Conservation (phyloP, 2,797 vertebrate genomes). For the Chromobotia macracanthus region DNA sequence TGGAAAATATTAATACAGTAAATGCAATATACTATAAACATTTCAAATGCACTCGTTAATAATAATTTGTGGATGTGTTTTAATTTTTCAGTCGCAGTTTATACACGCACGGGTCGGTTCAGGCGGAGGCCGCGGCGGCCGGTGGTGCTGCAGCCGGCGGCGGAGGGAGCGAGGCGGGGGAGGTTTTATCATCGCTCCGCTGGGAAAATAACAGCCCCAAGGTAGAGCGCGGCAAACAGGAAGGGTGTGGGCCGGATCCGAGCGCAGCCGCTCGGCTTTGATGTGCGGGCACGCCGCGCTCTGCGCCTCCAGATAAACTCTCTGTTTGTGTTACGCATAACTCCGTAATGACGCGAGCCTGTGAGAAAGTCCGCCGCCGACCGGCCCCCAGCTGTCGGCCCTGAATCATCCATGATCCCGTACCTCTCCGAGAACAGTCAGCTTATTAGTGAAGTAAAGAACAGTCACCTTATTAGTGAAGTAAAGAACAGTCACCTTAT, state of each 20-base stretch:
- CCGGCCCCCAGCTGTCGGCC: no score
- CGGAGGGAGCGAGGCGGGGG: constrained; percentile 45
- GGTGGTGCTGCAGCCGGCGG: constrained; percentile 60
- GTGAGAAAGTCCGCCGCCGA: constrained; percentile 56
- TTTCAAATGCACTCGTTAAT: no score
- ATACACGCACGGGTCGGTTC: no score
- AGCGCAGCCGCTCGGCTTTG: constrained; percentile 82
- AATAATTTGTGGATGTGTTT: no score
- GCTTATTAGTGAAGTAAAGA: no score
- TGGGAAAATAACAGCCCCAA: constrained; percentile 79
- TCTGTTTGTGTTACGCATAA: constrained; percentile 76
- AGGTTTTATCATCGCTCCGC: constrained; percentile 66
- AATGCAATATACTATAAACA: no score
- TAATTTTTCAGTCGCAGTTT: no score
- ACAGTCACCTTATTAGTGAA: no score
- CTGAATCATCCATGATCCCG: no score
- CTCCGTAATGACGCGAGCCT: constrained; percentile 66
- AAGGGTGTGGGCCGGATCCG: constrained; percentile 87
- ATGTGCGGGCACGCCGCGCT: constrained; percentile 75
- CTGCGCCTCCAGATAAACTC: constrained; percentile 80
- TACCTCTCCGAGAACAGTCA: no score
- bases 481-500: no score
- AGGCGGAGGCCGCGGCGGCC: constrained; percentile 52
- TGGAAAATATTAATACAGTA: no score
- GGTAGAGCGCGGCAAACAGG: constrained; percentile 80